These are phyloP conservation scores for Solenopsis fugax DNA, from an alignment of 1,140 invertebrate genomes.

Conservation along the genomic window DNA sequence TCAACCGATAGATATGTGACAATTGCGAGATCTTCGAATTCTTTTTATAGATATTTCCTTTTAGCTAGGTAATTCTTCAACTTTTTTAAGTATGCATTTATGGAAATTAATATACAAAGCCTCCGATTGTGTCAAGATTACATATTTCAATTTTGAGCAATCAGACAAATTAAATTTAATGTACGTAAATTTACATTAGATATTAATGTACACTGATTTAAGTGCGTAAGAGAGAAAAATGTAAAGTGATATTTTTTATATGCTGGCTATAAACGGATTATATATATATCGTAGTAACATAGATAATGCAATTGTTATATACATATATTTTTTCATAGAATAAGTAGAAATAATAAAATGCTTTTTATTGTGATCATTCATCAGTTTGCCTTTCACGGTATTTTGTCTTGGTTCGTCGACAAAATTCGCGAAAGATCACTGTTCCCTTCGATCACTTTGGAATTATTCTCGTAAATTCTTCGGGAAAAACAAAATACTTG, in stretches of 20 bases:
- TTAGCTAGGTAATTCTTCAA: not conserved
- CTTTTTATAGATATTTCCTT: not conserved
- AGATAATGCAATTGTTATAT: not conserved
- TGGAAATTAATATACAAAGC: not conserved
- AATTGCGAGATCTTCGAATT: not conserved
- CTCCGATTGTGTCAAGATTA: not conserved
- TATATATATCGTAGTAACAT: not conserved
- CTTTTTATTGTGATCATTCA: not conserved
- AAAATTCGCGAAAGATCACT: not conserved
- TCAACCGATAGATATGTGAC: not conserved
- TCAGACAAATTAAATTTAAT: not conserved
- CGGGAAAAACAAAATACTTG: not conserved
- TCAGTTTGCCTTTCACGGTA: not conserved
- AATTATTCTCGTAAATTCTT: not conserved
- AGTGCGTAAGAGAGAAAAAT: slow-evolving; percentile 6
- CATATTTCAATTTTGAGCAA: slow-evolving; percentile 10
- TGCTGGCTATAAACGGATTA: not conserved
- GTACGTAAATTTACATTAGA: not conserved
- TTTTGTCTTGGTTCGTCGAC: not conserved
- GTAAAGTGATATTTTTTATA: slow-evolving; percentile 44
- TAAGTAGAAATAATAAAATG: slow-evolving; percentile 35
- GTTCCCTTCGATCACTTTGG: not conserved
- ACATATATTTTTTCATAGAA: slow-evolving; percentile 21
- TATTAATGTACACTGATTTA: not conserved
- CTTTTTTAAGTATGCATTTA: slow-evolving; percentile 34